Evolutionary conservation across 2,797 vertebrate species (phyloP).

Genomic region (Macropus fuliginosus): DNA sequence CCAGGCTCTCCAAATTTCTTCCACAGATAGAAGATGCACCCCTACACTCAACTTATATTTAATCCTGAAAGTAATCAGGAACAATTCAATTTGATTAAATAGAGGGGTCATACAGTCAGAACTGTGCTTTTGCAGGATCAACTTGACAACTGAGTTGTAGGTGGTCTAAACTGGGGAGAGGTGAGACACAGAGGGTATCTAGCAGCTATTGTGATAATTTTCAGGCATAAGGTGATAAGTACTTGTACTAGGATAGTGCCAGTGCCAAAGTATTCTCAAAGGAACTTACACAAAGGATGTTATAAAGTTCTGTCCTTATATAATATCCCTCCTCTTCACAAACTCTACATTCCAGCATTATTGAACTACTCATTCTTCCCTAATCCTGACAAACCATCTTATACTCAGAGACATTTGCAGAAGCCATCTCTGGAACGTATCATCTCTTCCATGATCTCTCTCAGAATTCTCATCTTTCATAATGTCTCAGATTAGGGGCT

Average conservation of each 20-base stretch:
- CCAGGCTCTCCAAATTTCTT: too few species aligned
- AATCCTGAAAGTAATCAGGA: neutral
- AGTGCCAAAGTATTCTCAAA: neutral
- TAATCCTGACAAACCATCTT: neutral
- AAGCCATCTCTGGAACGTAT: neutral
- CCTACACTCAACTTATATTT: neutral
- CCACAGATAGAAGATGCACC: too few species aligned
- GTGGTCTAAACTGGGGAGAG: neutral
- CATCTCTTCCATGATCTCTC: neutral
- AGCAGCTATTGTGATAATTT: neutral
- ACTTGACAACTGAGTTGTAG: neutral
- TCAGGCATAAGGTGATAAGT: neutral
- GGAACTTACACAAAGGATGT: neutral
- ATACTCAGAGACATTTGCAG: neutral
- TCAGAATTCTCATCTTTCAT: neutral
- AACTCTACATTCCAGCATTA: neutral
- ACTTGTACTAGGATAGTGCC: neutral
- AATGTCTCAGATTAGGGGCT: neutral
- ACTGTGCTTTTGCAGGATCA: neutral
- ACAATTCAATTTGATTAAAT: neutral
- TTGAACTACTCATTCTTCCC: neutral
- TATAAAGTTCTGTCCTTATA: neutral
- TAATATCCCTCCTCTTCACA: neutral
- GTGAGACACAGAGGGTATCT: neutral
- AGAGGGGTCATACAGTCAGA: neutral